Evolutionary conservation across 1,140 invertebrate genomes (phyloP), one percentile per base, ranked within the genome.

Genomic region (Telenomus remus): DNA sequence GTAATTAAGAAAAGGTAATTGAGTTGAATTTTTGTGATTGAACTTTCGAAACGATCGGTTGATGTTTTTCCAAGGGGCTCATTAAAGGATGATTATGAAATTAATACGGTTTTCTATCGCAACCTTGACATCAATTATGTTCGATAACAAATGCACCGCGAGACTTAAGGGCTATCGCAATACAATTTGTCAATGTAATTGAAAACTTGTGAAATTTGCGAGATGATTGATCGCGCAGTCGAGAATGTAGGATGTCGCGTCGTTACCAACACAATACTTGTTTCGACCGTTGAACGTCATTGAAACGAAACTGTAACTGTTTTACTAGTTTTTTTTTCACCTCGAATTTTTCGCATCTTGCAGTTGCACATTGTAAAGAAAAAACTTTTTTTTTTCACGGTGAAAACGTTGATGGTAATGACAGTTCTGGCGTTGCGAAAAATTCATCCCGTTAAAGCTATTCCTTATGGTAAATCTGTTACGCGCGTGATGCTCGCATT

Each of bases 341-440:
- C 19, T 27, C 19, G 19, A n/a, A n/a, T n/a, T n/a, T n/a, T 27
- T 27, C 2, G 19, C 19, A 27, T 27, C 6, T 27, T 27, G 19
- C 19, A 27, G 6, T 1, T 6, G 19, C 6, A 6, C 19, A 27
- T 6, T 1, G 19, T 27, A 1, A 6, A 27, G 19, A 3, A 3
- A 1, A 27, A 27, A n/a, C n/a, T 27, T 27, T 27, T 6, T 27
- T 27, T 27, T 27, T 27, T 1, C 19, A 6, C 19, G 19, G 19
- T 27, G 19, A 27, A 27, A 27, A 27, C 6, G 19, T 27, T 27
- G 19, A 27, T 61, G 50, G 50, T 64, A 71, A 64, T 71, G 53
- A 63, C 68, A 71, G 53, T 51, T 39, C 27, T 44, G 43, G 39
- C 56, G 46, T 78, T 78, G 60, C 43, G 70, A 46, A 78, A 78